Evolutionary conservation across 2,113 vertebrate genomes (phyloP), one percentile per base, ranked within the genome.

Genomic region (Dolichotis patagonum): DNA sequence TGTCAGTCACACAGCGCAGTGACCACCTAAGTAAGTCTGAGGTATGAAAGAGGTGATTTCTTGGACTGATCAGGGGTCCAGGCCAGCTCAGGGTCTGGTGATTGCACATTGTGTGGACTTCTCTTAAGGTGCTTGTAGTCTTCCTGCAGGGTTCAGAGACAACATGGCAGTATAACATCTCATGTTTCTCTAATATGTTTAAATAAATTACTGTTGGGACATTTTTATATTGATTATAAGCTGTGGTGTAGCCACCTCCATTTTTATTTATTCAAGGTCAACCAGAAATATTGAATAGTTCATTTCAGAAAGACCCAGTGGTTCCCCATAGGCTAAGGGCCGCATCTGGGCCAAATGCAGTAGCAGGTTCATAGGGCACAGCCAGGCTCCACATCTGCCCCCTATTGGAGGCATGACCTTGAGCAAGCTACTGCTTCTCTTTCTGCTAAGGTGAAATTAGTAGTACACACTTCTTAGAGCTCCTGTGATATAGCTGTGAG

Each of bases 1-100:
- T 54, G 22, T 3, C 13, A 2, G 2, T 67, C 6, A 30, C 1
- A 20, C 0, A 7, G 8, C 30, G 4, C 38, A n/a, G 10, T 24
- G 22, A 56, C 17, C 78, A 35, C 38, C 26, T 4, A 75, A 32
- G 46, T 58, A 43, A 38, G 17, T 65, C 52, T 77, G n/a, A 24
- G 81, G 10, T 41, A 0, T 10, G 30, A 54, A 6, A 60, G 16
- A 20, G 6, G 12, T 52, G 46, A 20, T 77, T 28, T 54, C 28
- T 71, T 62, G 28, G n/a, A 58, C 46, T 63, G 7, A 10, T 14
- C 6, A 32, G 35, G 32, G 14, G 13, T n/a, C 35, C 19, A 0
- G 65, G 41, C 19, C 12, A 5, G n/a, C 9, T 43, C 43, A 54
- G 41, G 26, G 52, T 73, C 69, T 91, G n/a, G 13, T 71, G 35